Base-by-base conservation (phyloP, 2,113 vertebrate genomes). In the Pelecanus crispus region DNA sequence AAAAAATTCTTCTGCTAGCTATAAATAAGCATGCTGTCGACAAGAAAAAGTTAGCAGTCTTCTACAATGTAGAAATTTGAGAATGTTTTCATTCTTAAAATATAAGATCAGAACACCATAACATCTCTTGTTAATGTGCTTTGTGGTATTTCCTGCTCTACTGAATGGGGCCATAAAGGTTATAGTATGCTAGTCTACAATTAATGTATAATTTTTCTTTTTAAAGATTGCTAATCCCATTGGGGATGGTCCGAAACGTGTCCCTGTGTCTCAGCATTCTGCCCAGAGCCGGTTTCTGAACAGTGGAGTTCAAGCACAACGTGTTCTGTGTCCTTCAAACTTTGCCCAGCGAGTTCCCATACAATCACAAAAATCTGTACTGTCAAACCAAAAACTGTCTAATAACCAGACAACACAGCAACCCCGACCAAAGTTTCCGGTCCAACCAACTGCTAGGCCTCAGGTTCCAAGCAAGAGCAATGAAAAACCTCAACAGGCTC, bases 261-360 rank as follows among this genome's bases (percentile, higher is more conserved):
- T 99, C 78, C 98, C 98, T 0, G 97, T 99, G 53, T 73, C 92
- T 11, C 97, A 97, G 74, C 96, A 66, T 2, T 75, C 97, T 34
- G 85, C 97, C 7, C 98, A 98, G 73, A 92, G 62, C 40, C 81
- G 38, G 1, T 58, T 67, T 6, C 96, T 94, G 38, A 83, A 87
- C 9, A 80, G 65, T 1, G 94, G 96, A 17, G 94, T 94, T 29
- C 97, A 96, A 29, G 95, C 98, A 5, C 98, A 98, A 40, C 97
- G 98, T 1, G 96, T 99, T 45, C 87, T 99, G 5, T 98, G 98
- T 26, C 66, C 98, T 38, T 97, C 98, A 4, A 99, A 99, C 72
- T 97, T 98, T 36, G 97, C 98, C 4, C 99, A 99, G 94, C 97
- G 98, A 11, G 70, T 98, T 50, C 98, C 98, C 62, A 95, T 98